Conservation (phyloP, 2,113 vertebrate genomes). For the Typhlomys cinereus region DNA sequence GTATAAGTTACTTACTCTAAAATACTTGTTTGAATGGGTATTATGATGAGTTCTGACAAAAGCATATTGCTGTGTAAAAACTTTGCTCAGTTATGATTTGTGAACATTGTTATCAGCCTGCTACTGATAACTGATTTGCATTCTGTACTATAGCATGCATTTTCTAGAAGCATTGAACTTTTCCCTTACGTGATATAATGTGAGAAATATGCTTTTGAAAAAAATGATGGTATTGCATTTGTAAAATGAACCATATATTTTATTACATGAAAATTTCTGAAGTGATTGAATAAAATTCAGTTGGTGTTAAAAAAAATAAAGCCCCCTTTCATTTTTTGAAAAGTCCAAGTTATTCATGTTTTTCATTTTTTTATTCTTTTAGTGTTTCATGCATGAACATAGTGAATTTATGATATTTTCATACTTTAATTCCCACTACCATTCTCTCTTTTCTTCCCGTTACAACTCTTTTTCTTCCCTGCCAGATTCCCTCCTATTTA, state of each 20-base stretch:
- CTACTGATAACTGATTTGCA: neutral
- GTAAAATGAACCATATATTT: neutral
- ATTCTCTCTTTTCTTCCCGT: too few relatives aligned
- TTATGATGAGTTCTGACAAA: slow-evolving; percentile 1
- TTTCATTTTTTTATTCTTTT: too few relatives aligned
- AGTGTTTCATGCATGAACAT: too few relatives aligned
- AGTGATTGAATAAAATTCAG: slow-evolving; percentile 7
- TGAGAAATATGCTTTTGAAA: slow-evolving; percentile 29
- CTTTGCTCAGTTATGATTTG: neutral
- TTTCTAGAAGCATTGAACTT: slow-evolving; percentile 41
- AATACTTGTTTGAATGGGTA: neutral
- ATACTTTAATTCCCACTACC: too few relatives aligned
- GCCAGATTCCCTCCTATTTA: too few relatives aligned
- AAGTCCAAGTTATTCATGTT: slow-evolving; percentile 50
- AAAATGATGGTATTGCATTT: slow-evolving; percentile 29
- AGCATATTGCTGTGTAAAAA: neutral
- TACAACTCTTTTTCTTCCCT: too few relatives aligned
- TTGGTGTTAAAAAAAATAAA: too few relatives aligned
- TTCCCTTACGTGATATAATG: slow-evolving; percentile 45
- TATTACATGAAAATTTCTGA: slow-evolving; percentile 42
- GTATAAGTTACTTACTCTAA: neutral
- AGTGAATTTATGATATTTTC: too few relatives aligned
- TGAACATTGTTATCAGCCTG: neutral
- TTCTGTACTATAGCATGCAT: slow-evolving; percentile 20
- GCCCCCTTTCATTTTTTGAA: too few relatives aligned